Evolutionary conservation across 2,113 vertebrate species (phyloP).

Genomic region (Ascaphus truei): DNA sequence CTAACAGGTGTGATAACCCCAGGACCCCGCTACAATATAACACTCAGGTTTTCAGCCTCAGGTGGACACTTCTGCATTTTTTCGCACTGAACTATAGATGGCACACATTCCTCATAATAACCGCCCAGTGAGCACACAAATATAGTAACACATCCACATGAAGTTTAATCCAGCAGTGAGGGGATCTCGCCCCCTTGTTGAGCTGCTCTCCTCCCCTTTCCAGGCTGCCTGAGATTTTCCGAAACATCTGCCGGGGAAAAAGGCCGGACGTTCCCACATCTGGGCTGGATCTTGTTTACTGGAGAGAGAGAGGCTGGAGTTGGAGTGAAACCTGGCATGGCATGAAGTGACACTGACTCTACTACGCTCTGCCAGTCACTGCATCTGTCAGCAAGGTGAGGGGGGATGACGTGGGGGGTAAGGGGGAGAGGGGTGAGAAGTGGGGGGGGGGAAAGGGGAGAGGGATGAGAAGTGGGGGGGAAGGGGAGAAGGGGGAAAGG

Average conservation of each 20-base stretch:
- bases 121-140: background rate
- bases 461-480: background rate
- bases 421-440: background rate
- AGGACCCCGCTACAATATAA: too few relatives aligned
- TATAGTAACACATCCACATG: background rate
- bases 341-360: conserved; percentile 15
- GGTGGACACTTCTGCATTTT: too few relatives aligned
- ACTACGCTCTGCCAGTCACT: background rate
- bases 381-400: conserved; percentile 21
- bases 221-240: conserved; percentile 17
- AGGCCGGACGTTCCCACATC: conserved; percentile 30
- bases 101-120: background rate
- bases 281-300: conserved; percentile 28
- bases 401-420: background rate
- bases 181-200: background rate
- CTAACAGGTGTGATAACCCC: too few relatives aligned
- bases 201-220: conserved; percentile 5
- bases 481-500: background rate
- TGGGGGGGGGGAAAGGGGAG: background rate
- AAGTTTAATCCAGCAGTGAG: background rate
- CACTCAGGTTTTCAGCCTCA: too few relatives aligned
- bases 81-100: background rate
- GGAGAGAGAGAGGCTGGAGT: conserved; percentile 9
- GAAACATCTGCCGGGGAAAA: conserved; percentile 31
- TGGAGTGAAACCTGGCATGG: conserved; percentile 10